Evolutionary conservation across 2,888 invertebrate genomes (phyloP), one percentile per base, ranked within the genome.

Genomic region (Aporophyla nigra): DNA sequence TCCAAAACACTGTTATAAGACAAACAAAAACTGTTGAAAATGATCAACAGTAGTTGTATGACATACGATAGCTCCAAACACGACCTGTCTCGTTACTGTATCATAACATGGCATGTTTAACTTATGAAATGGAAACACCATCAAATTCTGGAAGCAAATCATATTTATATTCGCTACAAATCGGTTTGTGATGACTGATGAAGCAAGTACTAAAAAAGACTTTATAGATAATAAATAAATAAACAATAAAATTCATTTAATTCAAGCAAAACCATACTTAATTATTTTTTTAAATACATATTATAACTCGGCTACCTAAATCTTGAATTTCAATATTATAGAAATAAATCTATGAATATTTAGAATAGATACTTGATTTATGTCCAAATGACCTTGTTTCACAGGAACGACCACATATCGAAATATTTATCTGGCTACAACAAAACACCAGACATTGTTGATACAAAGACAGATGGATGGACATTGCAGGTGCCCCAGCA

Each of bases 81-180:
- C 40, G 51, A 76, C 56, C 65, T 58, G 71, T 65, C 63, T 56
- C 59, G 80, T 24, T 33, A 65, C 63, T 61, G 82, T 74, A 74
- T 88, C 88, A 86, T 71, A 86, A 88, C 88, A 86, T n/a, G 33
- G 10, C n/a, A 53, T 74, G 75, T 78, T 81, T 75, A 84, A 76
- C 68, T 67, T 75, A 56, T 72, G 59, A 70, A 77, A 78, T 63
- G 78, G 74, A 65, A 85, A 86, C 79, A 76, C 78, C 83, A 83
- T 71, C 67, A 68, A 85, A 83, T 74, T 76, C 43, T 83, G 66
- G 59, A 71, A 69, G 53, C 73, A 56, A 76, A 62, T 59, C 21
- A 66, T 65, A 59, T 71, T 71, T 82, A n/a, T 69, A 69, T 51
- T 62, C 21, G 49, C 16, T 49, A n/a, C 12, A 53, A n/a, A 58